These are phyloP conservation scores for Carassius carassius DNA, from an alignment of 2,113 vertebrate species.

Conservation along the genomic window DNA sequence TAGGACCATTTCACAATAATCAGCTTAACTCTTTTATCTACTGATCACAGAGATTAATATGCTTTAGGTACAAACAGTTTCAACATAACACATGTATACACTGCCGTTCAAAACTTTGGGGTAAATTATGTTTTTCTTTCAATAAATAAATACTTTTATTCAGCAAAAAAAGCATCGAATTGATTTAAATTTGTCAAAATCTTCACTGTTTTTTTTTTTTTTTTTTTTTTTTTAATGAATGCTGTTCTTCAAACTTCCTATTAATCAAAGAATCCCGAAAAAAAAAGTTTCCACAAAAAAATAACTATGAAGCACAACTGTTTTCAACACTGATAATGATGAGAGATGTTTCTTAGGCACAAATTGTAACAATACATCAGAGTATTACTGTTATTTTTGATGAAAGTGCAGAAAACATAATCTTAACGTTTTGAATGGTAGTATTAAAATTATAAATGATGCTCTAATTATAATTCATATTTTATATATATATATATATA, in stretches of 20 bases:
- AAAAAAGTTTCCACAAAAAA: too few relatives aligned
- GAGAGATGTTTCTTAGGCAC: neutral
- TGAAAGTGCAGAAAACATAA: too few relatives aligned
- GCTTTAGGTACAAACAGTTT: neutral
- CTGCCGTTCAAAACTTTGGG: neutral
- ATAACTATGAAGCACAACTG: neutral
- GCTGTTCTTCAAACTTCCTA: too few relatives aligned
- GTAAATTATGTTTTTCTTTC: too few relatives aligned
- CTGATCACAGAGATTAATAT: neutral
- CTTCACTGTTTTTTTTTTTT: too few relatives aligned
- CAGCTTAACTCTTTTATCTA: neutral
- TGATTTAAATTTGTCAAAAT: too few relatives aligned
- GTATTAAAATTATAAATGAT: neutral
- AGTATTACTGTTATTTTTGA: too few relatives aligned
- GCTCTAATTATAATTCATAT: neutral
- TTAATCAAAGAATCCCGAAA: too few relatives aligned
- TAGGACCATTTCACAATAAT: slow-evolving; percentile 2
- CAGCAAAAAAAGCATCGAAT: neutral
- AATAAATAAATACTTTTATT: neutral
- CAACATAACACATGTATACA: neutral
- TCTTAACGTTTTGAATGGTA: neutral
- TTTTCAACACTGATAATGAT: neutral
- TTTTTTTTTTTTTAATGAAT: too few relatives aligned
- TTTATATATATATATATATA: neutral
- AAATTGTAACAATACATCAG: too few relatives aligned